Base-by-base conservation (phyloP, 2,888 invertebrate species). In the Ectemnius continuus region DNA sequence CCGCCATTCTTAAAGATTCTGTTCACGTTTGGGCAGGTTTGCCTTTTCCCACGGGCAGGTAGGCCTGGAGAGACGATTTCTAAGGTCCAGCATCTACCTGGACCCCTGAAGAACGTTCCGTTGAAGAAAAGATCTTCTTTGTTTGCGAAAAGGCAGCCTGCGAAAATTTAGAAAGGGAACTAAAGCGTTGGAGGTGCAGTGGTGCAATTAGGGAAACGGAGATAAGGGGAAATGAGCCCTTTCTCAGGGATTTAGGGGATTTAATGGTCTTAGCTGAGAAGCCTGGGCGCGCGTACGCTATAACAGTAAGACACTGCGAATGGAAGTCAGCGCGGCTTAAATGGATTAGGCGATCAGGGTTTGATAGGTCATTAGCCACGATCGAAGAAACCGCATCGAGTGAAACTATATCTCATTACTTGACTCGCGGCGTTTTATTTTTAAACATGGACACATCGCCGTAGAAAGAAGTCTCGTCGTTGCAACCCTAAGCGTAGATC, bases 291-390 rank as follows among this genome's bases (percentile, higher is more conserved):
- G 70, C 64, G 36, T 11, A 36, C 8, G 36, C 36, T 36, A 8
- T 36, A 36, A 72, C 70, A 61, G n/a, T n/a, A 20, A 67, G 70
- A 45, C 45, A 56, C 20, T 16, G 28, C 70, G 52, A 60, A 28
- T 26, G 60, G 20, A 65, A 73, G 61, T 64, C 71, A 73, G 68
- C 67, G 78, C 46, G 76, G 61, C 79, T 73, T 85, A 85, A 85
- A 80, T 67, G 82, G 84, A 86, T 88, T 84, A 85, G 67, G 73
- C 78, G 82, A 84, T 81, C 79, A 73, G 75, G 79, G 82, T 82
- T 86, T 81, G 73, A 77, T 73, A 79, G 78, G 69, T 83, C 80
- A 75, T 82, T 81, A 80, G 64, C 60, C 70, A 58, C 77, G 77
- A 73, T 77, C 67, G 61, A 60, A n/a, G 62, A 59, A 59, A 56